Conservation (phyloP, 2,888 invertebrate genomes). For the Dermolepida albohirtum region DNA sequence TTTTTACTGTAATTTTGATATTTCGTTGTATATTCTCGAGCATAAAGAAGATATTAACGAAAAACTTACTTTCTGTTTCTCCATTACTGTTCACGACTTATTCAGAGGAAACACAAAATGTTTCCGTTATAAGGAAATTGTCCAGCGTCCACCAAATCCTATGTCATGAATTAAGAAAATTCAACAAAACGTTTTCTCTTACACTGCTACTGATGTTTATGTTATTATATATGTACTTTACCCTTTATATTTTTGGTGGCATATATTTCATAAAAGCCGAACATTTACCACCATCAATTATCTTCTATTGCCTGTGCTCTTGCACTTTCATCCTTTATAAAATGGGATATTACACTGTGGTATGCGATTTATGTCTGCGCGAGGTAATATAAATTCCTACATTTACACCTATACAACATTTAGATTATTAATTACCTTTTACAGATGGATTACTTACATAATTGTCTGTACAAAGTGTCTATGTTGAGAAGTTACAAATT, state of each 20-base stretch:
- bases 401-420: too few relatives aligned
- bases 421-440: not conserved
- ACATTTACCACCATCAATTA: too few relatives aligned
- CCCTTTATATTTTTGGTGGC: too few relatives aligned
- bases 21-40: too few relatives aligned
- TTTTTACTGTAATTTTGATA: too few relatives aligned
- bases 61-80: too few relatives aligned
- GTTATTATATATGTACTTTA: too few relatives aligned
- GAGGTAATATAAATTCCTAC: not conserved
- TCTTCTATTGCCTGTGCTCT: not conserved
- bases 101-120: not conserved
- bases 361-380: not conserved
- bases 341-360: not conserved
- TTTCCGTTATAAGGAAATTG: not conserved
- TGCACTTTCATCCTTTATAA: not conserved
- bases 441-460: not conserved
- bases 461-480: not conserved
- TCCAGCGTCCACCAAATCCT: not conserved
- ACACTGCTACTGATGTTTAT: not conserved
- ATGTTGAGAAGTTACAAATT: not conserved
- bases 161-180: not conserved
- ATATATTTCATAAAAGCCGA: too few relatives aligned
- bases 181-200: slow-evolving; percentile 3
- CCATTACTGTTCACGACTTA: too few relatives aligned
- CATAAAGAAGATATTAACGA: too few relatives aligned